phyloP scores from a whole-genome alignment of 1,140 invertebrate species.

The Drosophila busckii region DNA sequence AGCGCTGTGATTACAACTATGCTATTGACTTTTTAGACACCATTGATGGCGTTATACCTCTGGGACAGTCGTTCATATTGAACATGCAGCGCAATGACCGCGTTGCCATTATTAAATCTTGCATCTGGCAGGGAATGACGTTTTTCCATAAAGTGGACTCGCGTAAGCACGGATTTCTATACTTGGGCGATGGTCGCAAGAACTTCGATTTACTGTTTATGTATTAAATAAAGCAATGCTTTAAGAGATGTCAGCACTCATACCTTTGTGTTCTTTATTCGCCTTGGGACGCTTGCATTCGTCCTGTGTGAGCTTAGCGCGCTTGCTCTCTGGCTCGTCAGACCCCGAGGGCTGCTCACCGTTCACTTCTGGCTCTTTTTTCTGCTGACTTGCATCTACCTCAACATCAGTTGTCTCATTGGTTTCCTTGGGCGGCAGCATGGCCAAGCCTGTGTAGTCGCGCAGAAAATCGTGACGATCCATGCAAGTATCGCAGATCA shows the following conservation, averaged over 20 bases:
- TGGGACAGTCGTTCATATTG: constrained; percentile 51
- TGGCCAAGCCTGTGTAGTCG: constrained; percentile 82
- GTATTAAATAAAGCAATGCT: too few relatives aligned
- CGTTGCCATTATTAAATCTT: constrained; percentile 82
- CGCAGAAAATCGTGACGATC: constrained; percentile 86
- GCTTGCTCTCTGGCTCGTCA: constrained; percentile 44
- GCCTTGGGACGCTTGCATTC: constrained; percentile 38
- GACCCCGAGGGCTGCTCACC: neutral
- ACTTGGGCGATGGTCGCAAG: constrained; percentile 86
- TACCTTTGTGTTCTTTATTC: constrained; percentile 33
- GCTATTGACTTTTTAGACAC: constrained; percentile 88
- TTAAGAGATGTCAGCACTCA: constrained; percentile 36
- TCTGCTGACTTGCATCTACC: constrained; percentile 2
- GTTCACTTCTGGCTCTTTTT: neutral
- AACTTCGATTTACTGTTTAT: constrained; percentile 87
- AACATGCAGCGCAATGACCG: constrained; percentile 81
- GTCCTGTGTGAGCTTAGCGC: constrained; percentile 27
- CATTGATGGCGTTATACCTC: constrained; percentile 80
- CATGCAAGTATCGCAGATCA: constrained; percentile 89
- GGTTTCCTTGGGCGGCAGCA: constrained; percentile 28
- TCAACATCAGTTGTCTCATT: constrained; percentile 15
- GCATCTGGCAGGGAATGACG: constrained; percentile 87
- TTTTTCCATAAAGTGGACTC: constrained; percentile 86
- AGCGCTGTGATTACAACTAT: constrained; percentile 87
- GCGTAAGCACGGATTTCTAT: constrained; percentile 84